phyloP scores from a whole-genome alignment of 2,888 invertebrate genomes.

The Chrysolina oricalcia region DNA sequence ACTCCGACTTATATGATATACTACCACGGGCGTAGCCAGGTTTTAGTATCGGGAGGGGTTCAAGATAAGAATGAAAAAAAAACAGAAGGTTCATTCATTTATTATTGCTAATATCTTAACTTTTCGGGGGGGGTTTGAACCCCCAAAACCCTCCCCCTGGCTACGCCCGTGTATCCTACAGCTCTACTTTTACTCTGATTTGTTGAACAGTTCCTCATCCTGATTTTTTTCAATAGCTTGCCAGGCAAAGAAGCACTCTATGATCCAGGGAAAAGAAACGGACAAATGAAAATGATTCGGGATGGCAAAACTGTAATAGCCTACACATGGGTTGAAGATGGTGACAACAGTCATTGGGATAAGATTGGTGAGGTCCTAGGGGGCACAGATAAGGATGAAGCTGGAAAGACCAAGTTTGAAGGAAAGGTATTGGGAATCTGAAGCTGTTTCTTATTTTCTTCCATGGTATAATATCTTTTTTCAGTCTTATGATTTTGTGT shows the following conservation, averaged over 20 bases:
- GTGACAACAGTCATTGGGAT: constrained; percentile 79
- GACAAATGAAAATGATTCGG: constrained; percentile 89
- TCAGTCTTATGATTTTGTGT: constrained; percentile 94
- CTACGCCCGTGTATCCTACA: too few relatives aligned
- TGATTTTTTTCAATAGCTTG: constrained; percentile 73
- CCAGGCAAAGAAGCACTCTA: constrained; percentile 86
- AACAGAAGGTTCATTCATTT: too few relatives aligned
- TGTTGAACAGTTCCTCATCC: too few relatives aligned
- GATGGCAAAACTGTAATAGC: constrained; percentile 84
- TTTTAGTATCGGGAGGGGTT: too few relatives aligned
- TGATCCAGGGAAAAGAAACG: constrained; percentile 85
- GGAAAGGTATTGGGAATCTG: constrained; percentile 78
- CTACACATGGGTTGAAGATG: constrained; percentile 84
- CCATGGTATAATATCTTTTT: constrained; percentile 37
- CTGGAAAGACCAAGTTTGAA: constrained; percentile 86
- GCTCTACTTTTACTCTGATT: too few relatives aligned
- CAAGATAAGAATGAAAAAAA: too few relatives aligned
- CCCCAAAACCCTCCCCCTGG: too few relatives aligned
- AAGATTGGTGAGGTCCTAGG: constrained; percentile 94
- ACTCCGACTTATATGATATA: too few relatives aligned
- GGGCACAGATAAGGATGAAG: constrained; percentile 76
- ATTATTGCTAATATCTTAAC: too few relatives aligned
- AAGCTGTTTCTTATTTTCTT: constrained; percentile 25
- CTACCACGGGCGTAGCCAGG: too few relatives aligned
- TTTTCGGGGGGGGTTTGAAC: too few relatives aligned